phyloP scores from a whole-genome alignment of 1,140 invertebrate species.

The Procambarus virginalis region DNA sequence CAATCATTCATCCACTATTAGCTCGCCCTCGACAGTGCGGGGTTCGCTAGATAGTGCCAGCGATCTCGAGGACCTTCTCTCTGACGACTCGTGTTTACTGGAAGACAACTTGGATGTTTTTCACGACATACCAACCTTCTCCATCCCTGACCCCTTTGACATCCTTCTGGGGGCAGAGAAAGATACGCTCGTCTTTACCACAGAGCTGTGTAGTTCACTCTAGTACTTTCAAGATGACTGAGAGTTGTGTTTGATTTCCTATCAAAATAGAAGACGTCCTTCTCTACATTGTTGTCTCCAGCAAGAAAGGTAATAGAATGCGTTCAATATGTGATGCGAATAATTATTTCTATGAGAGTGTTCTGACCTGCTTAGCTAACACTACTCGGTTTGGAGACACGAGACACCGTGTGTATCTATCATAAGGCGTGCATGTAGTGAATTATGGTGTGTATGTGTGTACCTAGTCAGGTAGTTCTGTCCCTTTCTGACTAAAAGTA shows the following conservation, averaged over 20 bases:
- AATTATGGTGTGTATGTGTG: too few species aligned
- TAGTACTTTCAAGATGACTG: not conserved
- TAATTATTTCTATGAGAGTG: too few species aligned
- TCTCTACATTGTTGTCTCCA: too few species aligned
- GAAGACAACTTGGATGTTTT: conserved; percentile 39
- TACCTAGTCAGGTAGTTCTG: not conserved
- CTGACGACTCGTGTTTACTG: conserved; percentile 16
- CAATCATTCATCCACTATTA: not conserved
- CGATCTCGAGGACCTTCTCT: conserved; percentile 21
- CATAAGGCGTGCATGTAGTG: too few species aligned
- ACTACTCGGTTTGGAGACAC: too few species aligned
- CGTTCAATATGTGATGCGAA: too few species aligned
- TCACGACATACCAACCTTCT: conserved; percentile 23
- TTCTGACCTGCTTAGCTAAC: too few species aligned
- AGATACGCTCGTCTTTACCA: not conserved
- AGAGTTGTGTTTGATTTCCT: not conserved
- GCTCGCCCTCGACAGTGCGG: conserved; percentile 11
- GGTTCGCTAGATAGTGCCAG: conserved; percentile 9
- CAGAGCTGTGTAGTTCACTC: not conserved
- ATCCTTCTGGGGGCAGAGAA: not conserved
- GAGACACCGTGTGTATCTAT: too few species aligned
- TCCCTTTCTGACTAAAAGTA: not conserved
- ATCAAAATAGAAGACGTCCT: too few species aligned
- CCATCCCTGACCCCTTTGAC: conserved; percentile 19
- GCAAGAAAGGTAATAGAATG: too few species aligned